Base-by-base conservation (phyloP, 2,797 vertebrate species). In the Etheostoma nigrum region DNA sequence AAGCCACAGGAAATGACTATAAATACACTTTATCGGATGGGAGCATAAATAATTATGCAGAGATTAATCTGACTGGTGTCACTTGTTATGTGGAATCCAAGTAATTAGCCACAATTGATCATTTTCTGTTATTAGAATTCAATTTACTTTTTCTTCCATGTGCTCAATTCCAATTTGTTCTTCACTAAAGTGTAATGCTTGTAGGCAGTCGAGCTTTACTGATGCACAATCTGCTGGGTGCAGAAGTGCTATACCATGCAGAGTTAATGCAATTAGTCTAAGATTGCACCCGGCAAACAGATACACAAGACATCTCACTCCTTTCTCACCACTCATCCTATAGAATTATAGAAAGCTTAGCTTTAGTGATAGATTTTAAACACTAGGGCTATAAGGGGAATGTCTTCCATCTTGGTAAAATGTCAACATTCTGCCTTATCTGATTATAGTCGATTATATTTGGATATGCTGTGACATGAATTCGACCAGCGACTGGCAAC, bases 401-500 rank as follows among this genome's bases (percentile, higher is more conserved):
- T 14, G 60, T 74, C 49, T 67, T 65, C 52, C 52, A 15, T 68
- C 47, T 57, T 58, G 47, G 53, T 65, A 6, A 54, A 82, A 53
- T 79, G 76, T 68, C 76, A 53, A 59, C 33, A 27, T 61, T 78
- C 55, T 78, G 48, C 70, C 54, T 70, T 19, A 75, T 81, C 72
- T 79, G 83, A 82, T 65, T 52, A 30, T 7, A 68, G 72, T 70
- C 45, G 33, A n/a, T n/a, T n/a, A n/a, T n/a, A n/a, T n/a, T n/a
- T n/a, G n/a, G n/a, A n/a, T n/a, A n/a, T 53, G 27, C 71, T 18
- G 59, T 60, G 86, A 25, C 69, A 33, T 77, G 69, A 78, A 65
- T 79, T 52, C 9, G 61, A 79, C 58, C 72, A 83, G 83, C 51
- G 19, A 44, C 74, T 68, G 67, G 74, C 78, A 82, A 86, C 86